Evolutionary conservation across 2,113 vertebrate genomes (phyloP).

Genomic region (Balaeniceps rex): DNA sequence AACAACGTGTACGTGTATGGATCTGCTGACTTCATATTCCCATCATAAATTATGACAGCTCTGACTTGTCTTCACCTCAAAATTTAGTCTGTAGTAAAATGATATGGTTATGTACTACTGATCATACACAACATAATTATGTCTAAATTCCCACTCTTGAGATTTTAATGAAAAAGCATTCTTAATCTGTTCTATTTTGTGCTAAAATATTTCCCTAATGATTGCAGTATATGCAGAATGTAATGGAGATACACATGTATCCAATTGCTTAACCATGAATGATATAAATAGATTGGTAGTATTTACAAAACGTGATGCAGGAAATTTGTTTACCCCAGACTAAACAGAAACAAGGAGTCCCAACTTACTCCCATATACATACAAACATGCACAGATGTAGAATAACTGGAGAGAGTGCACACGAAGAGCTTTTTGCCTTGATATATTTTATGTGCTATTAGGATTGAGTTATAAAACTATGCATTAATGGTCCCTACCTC

Average conservation of each 20-base stretch:
- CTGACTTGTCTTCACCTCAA: not conserved
- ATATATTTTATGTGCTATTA: not conserved
- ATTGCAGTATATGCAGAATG: not conserved
- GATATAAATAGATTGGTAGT: not conserved
- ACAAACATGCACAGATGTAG: not conserved
- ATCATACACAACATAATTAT: not conserved
- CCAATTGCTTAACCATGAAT: not conserved
- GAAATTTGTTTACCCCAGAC: conserved; percentile 18
- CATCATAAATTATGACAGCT: not conserved
- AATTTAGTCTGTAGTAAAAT: not conserved
- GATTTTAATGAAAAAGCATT: conserved; percentile 9
- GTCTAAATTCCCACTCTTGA: not conserved
- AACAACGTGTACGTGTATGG: not conserved
- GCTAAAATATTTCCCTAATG: not conserved
- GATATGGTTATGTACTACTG: not conserved
- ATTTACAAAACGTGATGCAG: not conserved
- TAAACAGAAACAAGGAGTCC: not conserved
- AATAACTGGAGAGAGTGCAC: not conserved
- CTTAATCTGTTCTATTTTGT: not conserved
- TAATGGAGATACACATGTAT: not conserved
- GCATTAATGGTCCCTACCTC: not conserved
- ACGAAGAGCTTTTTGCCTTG: not conserved
- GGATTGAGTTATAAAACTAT: not conserved
- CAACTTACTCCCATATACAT: not conserved
- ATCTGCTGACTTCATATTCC: not conserved